These are phyloP conservation scores for Hydrozoanthus gracilis DNA, from an alignment of 92 coral and sea anemone species.

Conservation along the genomic window DNA sequence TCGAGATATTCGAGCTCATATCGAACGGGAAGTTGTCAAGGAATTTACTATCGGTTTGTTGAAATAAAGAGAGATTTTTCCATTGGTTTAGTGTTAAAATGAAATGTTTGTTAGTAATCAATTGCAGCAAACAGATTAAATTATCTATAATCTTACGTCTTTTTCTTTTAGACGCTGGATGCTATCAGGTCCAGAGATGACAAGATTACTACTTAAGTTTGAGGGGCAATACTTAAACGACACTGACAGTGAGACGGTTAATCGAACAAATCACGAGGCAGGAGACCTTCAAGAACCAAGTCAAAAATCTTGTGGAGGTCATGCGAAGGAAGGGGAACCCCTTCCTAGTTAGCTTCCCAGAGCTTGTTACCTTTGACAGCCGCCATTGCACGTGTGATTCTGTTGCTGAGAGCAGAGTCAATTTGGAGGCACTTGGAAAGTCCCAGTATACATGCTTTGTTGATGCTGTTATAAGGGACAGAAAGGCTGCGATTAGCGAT, in stretches of 20 bases:
- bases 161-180: constrained; percentile 61
- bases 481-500: constrained; percentile 49
- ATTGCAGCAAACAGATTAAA: too few species aligned
- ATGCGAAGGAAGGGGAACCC: constrained; percentile 75
- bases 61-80: too few species aligned
- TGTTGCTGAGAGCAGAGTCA: constrained; percentile 55
- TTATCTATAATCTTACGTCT: too few species aligned
- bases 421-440: constrained; percentile 58
- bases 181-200: constrained; percentile 72
- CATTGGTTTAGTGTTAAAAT: too few species aligned
- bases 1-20: too few species aligned
- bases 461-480: constrained; percentile 58
- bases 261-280: constrained; percentile 60
- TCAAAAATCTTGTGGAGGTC: constrained; percentile 54
- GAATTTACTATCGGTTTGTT: too few species aligned
- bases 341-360: constrained; percentile 67
- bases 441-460: constrained; percentile 62
- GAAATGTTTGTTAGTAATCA: too few species aligned
- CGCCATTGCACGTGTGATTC: constrained; percentile 42
- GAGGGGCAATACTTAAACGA: constrained; percentile 52
- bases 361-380: constrained; percentile 61
- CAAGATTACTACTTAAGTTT: constrained; percentile 57
- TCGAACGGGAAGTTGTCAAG: too few species aligned
- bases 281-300: constrained; percentile 61
- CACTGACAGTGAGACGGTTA: constrained; percentile 16